These are phyloP conservation scores for Mungos mungo DNA, from an alignment of 2,113 vertebrate genomes.

Conservation along the genomic window DNA sequence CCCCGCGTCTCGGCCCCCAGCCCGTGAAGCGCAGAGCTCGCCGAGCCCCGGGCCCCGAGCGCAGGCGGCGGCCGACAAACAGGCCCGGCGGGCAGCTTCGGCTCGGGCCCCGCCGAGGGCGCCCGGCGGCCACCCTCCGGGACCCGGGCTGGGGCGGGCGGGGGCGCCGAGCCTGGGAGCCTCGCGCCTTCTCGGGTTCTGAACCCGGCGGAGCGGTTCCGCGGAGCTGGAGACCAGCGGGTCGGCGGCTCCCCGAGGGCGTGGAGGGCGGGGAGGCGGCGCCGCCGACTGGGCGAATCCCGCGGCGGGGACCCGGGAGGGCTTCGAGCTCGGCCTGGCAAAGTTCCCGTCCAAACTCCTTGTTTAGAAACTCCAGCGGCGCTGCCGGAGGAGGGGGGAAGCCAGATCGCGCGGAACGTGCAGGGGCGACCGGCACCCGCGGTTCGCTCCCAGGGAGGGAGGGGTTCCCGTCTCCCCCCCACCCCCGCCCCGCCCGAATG, in stretches of 20 bases:
- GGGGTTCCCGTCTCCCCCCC: neutral
- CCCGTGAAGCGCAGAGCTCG: neutral
- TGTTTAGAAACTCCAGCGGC: slow-evolving; percentile 75
- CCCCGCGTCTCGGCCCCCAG: neutral
- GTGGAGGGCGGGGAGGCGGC: slow-evolving; percentile 37
- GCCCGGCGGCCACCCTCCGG: neutral
- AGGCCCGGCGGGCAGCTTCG: slow-evolving; percentile 6
- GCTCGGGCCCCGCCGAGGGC: neutral
- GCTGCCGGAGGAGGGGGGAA: slow-evolving; percentile 16
- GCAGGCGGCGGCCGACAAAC: neutral
- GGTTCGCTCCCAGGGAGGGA: neutral
- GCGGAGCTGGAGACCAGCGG: neutral
- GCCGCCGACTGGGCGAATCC: slow-evolving; percentile 44
- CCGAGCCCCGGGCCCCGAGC: neutral
- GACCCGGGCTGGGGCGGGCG: neutral
- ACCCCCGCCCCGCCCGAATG: neutral
- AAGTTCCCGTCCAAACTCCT: slow-evolving; percentile 77
- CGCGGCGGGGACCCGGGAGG: slow-evolving; percentile 54
- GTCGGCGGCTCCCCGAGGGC: slow-evolving; percentile 16
- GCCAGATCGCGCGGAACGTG: neutral
- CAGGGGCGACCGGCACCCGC: neutral
- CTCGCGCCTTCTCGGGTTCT: neutral
- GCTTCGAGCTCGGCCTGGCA: slow-evolving; percentile 69
- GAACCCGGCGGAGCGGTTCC: neutral
- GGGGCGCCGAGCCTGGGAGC: neutral